phyloP scores from a whole-genome alignment of 2,113 vertebrate species.

The Podocnemis expansa region DNA sequence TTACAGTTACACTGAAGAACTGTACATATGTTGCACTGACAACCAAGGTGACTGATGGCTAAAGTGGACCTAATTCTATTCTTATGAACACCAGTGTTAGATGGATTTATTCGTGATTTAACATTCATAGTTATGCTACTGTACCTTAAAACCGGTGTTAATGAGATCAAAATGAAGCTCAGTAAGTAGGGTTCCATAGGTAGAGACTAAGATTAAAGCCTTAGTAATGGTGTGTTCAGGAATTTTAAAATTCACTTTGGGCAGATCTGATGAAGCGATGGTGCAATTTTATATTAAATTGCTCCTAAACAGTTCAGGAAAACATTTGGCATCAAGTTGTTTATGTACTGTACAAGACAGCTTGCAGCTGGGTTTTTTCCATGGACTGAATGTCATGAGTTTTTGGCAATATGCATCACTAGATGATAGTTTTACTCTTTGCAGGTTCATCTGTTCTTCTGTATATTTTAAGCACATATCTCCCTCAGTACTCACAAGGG shows the following conservation, averaged over 20 bases:
- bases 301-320: not conserved
- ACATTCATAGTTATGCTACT: not conserved
- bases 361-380: not conserved
- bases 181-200: not conserved
- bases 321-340: not conserved
- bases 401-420: not conserved
- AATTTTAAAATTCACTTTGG: not conserved
- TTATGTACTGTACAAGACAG: not conserved
- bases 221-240: not conserved
- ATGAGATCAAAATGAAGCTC: not conserved
- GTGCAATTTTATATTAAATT: not conserved
- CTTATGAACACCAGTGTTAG: not conserved
- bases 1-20: not conserved
- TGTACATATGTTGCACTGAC: not conserved
- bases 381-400: not conserved
- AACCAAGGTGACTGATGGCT: not conserved
- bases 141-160: not conserved
- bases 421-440: not conserved
- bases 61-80: not conserved
- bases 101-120: not conserved
- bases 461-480: not conserved
- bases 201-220: fast-evolving
- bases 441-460: not conserved
- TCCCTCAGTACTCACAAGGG: not conserved
- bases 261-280: not conserved